phyloP scores from a whole-genome alignment of 2,113 vertebrate species.

The Sebastes schlegelii region DNA sequence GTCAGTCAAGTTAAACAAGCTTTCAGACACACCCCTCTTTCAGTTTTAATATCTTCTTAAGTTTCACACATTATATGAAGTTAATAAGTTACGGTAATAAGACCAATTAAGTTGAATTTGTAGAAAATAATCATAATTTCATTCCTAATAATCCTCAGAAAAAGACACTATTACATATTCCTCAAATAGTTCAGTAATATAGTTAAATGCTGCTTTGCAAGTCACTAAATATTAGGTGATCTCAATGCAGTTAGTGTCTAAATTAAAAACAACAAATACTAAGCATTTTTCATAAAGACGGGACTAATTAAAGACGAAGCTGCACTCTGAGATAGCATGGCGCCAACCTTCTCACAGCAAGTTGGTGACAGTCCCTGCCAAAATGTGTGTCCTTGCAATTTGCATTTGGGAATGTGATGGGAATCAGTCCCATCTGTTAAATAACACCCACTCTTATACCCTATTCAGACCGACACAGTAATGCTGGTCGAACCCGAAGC shows the following conservation, averaged over 20 bases:
- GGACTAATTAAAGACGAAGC: neutral
- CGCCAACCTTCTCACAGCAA: constrained; percentile 2
- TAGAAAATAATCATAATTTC: neutral
- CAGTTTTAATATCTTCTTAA: neutral
- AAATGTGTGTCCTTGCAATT: constrained; percentile 11
- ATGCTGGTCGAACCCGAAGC: neutral
- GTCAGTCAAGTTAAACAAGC: constrained; percentile 3
- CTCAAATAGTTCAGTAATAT: neutral
- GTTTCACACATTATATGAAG: neutral
- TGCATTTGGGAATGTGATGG: neutral
- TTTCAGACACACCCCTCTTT: neutral
- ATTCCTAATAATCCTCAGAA: neutral
- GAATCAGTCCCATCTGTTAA: neutral
- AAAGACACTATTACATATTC: neutral
- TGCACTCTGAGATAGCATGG: neutral
- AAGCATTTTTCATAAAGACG: neutral
- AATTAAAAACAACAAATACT: neutral
- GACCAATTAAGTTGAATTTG: neutral
- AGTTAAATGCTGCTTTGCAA: neutral
- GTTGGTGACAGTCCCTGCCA: constrained; percentile 1
- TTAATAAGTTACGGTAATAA: neutral
- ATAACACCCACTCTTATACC: neutral
- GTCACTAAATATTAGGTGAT: neutral
- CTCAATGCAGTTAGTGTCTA: neutral
- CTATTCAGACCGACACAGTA: neutral